Evolutionary conservation across 2,888 invertebrate species (phyloP), one percentile per base, ranked within the genome.

Genomic region (Aricia artaxerxes): DNA sequence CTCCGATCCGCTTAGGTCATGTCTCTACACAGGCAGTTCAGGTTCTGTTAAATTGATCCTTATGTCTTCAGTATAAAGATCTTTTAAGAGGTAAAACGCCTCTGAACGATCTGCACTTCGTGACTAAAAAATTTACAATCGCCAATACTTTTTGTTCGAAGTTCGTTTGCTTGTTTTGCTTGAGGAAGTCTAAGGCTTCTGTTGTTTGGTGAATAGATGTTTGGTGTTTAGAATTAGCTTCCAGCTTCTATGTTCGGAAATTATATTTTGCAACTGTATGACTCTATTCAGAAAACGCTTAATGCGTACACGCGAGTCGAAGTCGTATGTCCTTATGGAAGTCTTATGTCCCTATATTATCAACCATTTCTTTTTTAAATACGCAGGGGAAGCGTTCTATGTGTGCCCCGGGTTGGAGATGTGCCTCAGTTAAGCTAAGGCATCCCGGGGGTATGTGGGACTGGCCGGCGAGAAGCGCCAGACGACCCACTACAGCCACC

Each of bases 101-200:
- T 57, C 57, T 57, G 57, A 16, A 57, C 57, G 16, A 16, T 57
- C 57, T 57, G 16, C 1, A 57, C 53, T 44, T 78, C 38, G 57
- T 77, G 80, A 80, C 79, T 80, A 86, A 88, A 88, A 88, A 87
- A 82, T 79, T 85, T 88, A 91, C 91, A 91, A 91, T 89, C 85
- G 84, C 53, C 77, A 13, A 38, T 16, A 69, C 35, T 38, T 69
- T 69, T 69, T 69, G 69, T 35, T 35, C 13, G 13, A 35, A 69
- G 69, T 69, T 69, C 35, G 69, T 38, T 38, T 38, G 69, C 35
- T 69, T 38, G 69, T 69, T 69, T 69, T 38, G 69, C 24, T 69
- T 38, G 35, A 69, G 69, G 35, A 69, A 69, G 64, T 64, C 13
- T 69, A 13, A 24, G 13, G 13, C 35, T 69, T 1, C 69, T 69